phyloP scores from a whole-genome alignment of 2,113 vertebrate species.

The Polypterus senegalus region DNA sequence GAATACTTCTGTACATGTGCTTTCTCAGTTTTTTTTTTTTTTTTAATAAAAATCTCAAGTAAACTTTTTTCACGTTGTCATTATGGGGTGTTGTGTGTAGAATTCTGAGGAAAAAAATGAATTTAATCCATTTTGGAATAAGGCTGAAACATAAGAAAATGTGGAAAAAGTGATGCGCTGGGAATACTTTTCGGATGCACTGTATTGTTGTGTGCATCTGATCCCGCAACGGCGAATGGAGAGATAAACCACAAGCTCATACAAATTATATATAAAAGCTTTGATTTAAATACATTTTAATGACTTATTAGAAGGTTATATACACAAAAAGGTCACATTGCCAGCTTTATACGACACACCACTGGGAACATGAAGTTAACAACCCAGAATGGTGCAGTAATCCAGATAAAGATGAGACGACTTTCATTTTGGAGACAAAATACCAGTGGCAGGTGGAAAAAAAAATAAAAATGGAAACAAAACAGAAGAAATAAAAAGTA shows the following conservation, averaged over 20 bases:
- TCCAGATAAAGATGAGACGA: neutral
- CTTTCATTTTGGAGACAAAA: neutral
- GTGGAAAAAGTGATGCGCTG: no score
- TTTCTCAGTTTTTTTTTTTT: no score
- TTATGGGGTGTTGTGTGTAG: no score
- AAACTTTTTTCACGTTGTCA: no score
- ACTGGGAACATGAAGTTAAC: constrained; percentile 9
- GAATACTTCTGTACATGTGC: no score
- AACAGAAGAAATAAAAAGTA: neutral
- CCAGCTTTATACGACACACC: constrained; percentile 17
- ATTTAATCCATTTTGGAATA: no score
- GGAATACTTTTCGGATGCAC: no score
- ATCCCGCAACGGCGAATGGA: no score
- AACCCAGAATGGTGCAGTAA: constrained; percentile 15
- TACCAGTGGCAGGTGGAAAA: neutral
- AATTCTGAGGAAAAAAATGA: no score
- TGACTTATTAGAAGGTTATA: constrained; percentile 8
- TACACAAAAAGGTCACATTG: constrained; percentile 1
- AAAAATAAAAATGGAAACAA: neutral
- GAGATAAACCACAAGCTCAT: neutral
- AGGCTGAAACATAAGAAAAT: no score
- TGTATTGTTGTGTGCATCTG: no score
- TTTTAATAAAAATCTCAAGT: no score
- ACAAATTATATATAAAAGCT: constrained; percentile 2
- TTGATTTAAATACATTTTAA: constrained; percentile 11